These are phyloP conservation scores for Heliconius nattereri DNA, from an alignment of 1,140 invertebrate genomes.

Conservation along the genomic window DNA sequence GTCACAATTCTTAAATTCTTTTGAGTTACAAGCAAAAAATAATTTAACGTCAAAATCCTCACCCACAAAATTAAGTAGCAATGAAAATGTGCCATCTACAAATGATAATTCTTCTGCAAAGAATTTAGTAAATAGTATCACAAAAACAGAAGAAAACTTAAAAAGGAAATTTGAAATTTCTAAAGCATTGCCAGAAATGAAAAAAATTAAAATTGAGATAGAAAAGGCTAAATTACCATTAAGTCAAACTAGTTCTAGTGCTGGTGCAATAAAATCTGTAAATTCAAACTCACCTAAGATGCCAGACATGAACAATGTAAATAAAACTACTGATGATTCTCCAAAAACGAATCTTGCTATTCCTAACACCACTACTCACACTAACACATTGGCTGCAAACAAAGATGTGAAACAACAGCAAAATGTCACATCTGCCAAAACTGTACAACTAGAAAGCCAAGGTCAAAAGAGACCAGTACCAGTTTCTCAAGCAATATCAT, in stretches of 20 bases:
- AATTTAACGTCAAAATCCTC: constrained; percentile 56
- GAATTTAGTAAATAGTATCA: background rate
- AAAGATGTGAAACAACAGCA: constrained; percentile 58
- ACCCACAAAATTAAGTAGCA: constrained; percentile 42
- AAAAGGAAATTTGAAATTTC: constrained; percentile 63
- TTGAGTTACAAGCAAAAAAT: constrained; percentile 81
- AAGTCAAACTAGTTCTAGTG: constrained; percentile 29
- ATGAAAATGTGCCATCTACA: constrained; percentile 37
- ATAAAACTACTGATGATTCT: constrained; percentile 37
- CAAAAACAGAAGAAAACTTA: constrained; percentile 59
- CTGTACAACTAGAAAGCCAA: constrained; percentile 44
- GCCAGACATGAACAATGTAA: background rate
- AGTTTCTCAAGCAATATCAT: constrained; percentile 49
- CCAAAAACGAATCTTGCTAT: constrained; percentile 35
- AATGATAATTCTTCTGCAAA: constrained; percentile 34
- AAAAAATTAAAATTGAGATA: constrained; percentile 74
- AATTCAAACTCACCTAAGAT: constrained; percentile 30
- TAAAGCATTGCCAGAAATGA: constrained; percentile 62
- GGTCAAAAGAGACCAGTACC: constrained; percentile 56
- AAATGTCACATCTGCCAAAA: constrained; percentile 40
- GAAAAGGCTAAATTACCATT: constrained; percentile 63
- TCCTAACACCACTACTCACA: constrained; percentile 30
- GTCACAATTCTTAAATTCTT: constrained; percentile 82
- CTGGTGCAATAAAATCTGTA: constrained; percentile 33
- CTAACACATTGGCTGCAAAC: constrained; percentile 29